phyloP scores from a whole-genome alignment of 2,113 vertebrate genomes.

The Pterophyllum scalare region DNA sequence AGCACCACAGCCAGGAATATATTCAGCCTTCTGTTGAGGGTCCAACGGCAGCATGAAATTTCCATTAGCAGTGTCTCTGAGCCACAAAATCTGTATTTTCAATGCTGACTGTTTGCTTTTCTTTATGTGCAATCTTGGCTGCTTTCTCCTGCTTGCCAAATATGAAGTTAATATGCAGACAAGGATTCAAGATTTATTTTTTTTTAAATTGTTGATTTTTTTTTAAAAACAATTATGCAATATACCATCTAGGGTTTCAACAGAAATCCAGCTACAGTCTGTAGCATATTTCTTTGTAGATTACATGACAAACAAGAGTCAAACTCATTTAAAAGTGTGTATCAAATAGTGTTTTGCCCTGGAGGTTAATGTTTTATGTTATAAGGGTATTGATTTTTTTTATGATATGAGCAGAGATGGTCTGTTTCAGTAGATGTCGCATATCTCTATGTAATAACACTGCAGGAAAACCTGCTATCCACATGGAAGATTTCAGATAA shows the following conservation, averaged over 20 bases:
- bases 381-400: background rate
- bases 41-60: conserved; percentile 48
- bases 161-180: conserved; percentile 1
- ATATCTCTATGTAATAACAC: background rate
- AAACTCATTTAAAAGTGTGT: background rate
- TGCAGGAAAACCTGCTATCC: background rate
- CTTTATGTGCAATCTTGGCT: background rate
- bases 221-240: background rate
- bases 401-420: background rate
- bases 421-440: background rate
- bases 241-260: background rate
- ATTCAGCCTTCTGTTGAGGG: conserved; percentile 38
- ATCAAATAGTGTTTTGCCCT: background rate
- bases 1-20: conserved; percentile 34
- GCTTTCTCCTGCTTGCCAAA: conserved; percentile 5
- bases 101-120: conserved; percentile 31
- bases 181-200: background rate
- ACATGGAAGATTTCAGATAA: background rate
- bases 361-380: background rate
- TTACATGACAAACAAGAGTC: background rate
- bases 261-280: background rate
- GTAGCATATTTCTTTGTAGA: background rate
- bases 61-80: conserved; percentile 53
- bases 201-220: background rate
- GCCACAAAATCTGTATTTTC: conserved; percentile 54